phyloP scores from a whole-genome alignment of 2,888 invertebrate species.

The Erynnis tages region DNA sequence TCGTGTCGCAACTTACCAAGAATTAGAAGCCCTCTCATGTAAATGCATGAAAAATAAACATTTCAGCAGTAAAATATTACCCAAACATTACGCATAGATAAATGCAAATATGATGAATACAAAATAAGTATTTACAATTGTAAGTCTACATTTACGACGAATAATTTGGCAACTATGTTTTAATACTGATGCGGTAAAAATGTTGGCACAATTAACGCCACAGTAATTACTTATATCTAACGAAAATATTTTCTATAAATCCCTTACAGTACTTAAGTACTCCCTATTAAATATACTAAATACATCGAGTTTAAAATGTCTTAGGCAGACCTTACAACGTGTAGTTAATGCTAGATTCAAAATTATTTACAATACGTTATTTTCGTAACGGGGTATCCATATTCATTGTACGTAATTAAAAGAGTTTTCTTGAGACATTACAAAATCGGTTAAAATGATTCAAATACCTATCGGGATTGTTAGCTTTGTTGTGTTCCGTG shows the following conservation, averaged over 20 bases:
- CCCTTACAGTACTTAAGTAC: slow-evolving; percentile 52
- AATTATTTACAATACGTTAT: slow-evolving; percentile 73
- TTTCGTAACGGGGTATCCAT: slow-evolving; percentile 51
- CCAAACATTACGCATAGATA: slow-evolving; percentile 42
- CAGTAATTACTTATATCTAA: slow-evolving; percentile 54
- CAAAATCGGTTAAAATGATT: slow-evolving; percentile 16
- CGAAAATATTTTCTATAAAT: slow-evolving; percentile 72
- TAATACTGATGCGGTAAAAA: slow-evolving; percentile 82
- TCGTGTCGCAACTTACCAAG: slow-evolving; percentile 64
- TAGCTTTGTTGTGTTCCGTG: not conserved
- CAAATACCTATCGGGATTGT: slow-evolving; percentile 2
- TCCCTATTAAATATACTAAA: slow-evolving; percentile 65
- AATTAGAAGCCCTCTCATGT: slow-evolving; percentile 66
- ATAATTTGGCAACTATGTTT: slow-evolving; percentile 74
- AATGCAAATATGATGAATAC: slow-evolving; percentile 49
- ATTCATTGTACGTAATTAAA: slow-evolving; percentile 58
- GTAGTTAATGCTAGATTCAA: slow-evolving; percentile 53
- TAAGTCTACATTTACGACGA: slow-evolving; percentile 60
- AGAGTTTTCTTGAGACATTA: slow-evolving; percentile 29
- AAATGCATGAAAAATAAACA: slow-evolving; percentile 74
- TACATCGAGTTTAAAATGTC: slow-evolving; percentile 78
- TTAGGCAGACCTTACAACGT: slow-evolving; percentile 69
- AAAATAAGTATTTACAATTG: slow-evolving; percentile 70
- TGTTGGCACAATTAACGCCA: slow-evolving; percentile 78
- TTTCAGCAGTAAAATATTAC: slow-evolving; percentile 58